Evolutionary conservation across 2,113 vertebrate genomes (phyloP), one percentile per base, ranked within the genome.

Genomic region (Aptenodytes patagonicus): DNA sequence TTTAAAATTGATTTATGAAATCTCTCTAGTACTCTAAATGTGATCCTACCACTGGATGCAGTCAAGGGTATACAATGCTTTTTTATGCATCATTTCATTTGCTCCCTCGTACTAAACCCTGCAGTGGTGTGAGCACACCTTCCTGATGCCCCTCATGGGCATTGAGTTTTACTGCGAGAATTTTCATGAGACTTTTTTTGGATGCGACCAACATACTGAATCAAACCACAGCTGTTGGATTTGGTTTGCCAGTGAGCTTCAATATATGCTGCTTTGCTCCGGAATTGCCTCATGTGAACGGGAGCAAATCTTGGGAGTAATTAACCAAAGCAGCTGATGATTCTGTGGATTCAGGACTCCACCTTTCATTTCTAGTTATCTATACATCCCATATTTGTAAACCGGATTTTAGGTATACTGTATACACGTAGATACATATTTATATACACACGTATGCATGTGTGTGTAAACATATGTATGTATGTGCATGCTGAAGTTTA

Each of bases 131-230:
- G 38, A 42, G 40, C 15, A 13, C 26, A 11, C 46, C 38, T 65
- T 87, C 49, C 61, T 42, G 5, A 10, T 38, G 52, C n/a, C 16
- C 49, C 34, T 55, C 9, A 20, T 17, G 55, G 36, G 13, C 34
- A 17, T 9, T 0, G 0, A 2, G 18, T 52, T 60, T 60, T 38
- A 21, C 0, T 0, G 36, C 38, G 20, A 55, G 57, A 54, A 70
- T 51, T 85, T 65, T 79, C 38, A 29, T 28, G 24, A 42, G 38
- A 11, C 17, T 58, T 87, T 31, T n/a, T 83, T 51, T 85, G 47
- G 49, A 34, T 49, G 15, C 0, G 0, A 10, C 61, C 26, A 47
- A 17, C 13, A 6, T 42, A 34, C 29, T 25, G 70, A 78, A 28
- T 89, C 55, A 55, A 46, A 57, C 20, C 55, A 62, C 31, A 38